Base-by-base conservation (phyloP, 2,113 vertebrate genomes). In the Sisor rabdophorus region DNA sequence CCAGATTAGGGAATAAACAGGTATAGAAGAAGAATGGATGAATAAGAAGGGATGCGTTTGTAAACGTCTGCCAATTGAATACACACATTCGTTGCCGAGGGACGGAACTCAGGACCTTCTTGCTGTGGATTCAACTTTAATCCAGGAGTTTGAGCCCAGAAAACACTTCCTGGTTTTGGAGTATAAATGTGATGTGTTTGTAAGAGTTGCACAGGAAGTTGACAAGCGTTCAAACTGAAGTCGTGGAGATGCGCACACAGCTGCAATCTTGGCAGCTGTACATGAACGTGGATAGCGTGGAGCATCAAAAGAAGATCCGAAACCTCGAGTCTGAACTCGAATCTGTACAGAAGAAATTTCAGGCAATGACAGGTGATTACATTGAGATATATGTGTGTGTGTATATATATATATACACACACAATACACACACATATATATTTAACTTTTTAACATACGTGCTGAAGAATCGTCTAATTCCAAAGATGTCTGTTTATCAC, bases 341-440 rank as follows among this genome's bases (percentile, higher is more conserved):
- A 0, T 77, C 71, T 52, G 77, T 91, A 54, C 89, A 92, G 84
- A 84, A 84, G 52, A 85, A 82, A 36, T 85, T 89, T 65, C 68
- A 83, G 2, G 89, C 85, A 80, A 84, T 89, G 82, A 80, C 85
- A 92, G 94, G 93, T 94, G 65, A 84, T 91, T n/a, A n/a, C n/a
- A n/a, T n/a, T n/a, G n/a, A n/a, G n/a, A 86, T 22, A 10, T 55
- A 40, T 20, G 13, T 3, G 15, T n/a, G n/a, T n/a, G n/a, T n/a
- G n/a, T n/a, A n/a, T n/a, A n/a, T n/a, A n/a, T n/a, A n/a, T n/a
- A n/a, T n/a, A n/a, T n/a, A n/a, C n/a, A n/a, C n/a, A n/a, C n/a
- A n/a, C n/a, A n/a, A n/a, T n/a, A n/a, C n/a, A n/a, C n/a, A n/a
- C n/a, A n/a, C n/a, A n/a, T n/a, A n/a, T n/a, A n/a, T n/a, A n/a